These are phyloP conservation scores for Bombylius major DNA, from an alignment of 2,888 invertebrate species.

Conservation along the genomic window DNA sequence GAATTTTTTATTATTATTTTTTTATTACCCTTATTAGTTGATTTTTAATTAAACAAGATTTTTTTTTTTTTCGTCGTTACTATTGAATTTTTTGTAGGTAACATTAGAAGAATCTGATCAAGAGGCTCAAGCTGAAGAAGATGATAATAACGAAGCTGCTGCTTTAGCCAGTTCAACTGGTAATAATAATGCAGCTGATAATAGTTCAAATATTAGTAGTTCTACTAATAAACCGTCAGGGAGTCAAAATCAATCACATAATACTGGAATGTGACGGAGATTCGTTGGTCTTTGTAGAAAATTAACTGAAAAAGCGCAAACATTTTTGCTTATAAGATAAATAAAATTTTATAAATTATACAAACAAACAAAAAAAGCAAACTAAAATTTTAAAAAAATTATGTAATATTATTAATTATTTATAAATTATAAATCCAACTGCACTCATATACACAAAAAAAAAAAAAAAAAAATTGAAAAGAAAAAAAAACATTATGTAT, in stretches of 20 bases:
- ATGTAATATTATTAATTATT: too few relatives aligned
- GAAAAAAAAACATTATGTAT: neutral
- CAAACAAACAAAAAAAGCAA: neutral
- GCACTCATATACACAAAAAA: constrained; percentile 6
- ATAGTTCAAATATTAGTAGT: constrained; percentile 6
- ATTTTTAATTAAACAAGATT: too few relatives aligned
- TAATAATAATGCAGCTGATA: neutral
- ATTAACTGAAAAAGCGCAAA: constrained; percentile 79
- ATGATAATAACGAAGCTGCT: constrained; percentile 41
- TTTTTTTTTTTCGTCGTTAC: too few relatives aligned
- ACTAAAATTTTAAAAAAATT: too few relatives aligned
- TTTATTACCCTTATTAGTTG: too few relatives aligned
- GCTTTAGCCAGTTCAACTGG: neutral
- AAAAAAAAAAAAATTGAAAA: constrained; percentile 19
- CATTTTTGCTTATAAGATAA: constrained; percentile 78
- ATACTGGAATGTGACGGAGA: constrained; percentile 85
- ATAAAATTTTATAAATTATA: constrained; percentile 7
- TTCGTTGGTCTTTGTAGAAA: constrained; percentile 81
- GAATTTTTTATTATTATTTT: too few relatives aligned
- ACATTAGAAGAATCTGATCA: constrained; percentile 63
- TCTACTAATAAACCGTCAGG: constrained; percentile 33
- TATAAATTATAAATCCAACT: too few relatives aligned
- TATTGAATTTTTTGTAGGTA: constrained; percentile 40
- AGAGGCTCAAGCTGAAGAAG: constrained; percentile 47
- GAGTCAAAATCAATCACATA: constrained; percentile 42